A percentile compares a stretch with the other conserved stretches of the same genome.
Conservation (phyloP, 2,888 invertebrate species). For the Drosophila formosana region DNA sequence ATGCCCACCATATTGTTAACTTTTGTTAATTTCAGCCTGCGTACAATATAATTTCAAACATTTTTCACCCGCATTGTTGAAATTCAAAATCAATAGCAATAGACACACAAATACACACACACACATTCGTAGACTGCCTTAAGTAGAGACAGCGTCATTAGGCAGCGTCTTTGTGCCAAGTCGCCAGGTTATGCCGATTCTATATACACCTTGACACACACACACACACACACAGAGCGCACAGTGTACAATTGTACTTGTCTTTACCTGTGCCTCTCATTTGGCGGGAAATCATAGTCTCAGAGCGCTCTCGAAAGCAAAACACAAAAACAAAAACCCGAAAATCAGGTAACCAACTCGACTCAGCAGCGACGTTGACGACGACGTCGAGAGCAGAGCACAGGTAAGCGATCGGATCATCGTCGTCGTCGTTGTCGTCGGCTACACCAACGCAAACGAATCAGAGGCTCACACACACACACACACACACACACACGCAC, state of each 20-base stretch:
- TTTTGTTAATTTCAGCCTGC: constrained; percentile 63
- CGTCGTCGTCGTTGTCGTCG: constrained; percentile 30
- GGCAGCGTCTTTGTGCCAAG: constrained; percentile 60
- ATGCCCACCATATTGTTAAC: constrained; percentile 38
- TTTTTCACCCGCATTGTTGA: constrained; percentile 80
- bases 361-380: constrained; percentile 28
- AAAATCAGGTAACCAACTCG: constrained; percentile 80
- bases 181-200: constrained; percentile 34
- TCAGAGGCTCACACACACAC: constrained; percentile 31
- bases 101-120: constrained; percentile 26
- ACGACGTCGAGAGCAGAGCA: constrained; percentile 32
- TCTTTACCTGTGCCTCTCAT: constrained; percentile 74
- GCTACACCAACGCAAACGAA: constrained; percentile 71
- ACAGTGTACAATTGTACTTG: constrained; percentile 52
- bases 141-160: constrained; percentile 60
- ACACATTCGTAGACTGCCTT: constrained; percentile 4
- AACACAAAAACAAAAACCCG: constrained; percentile 77
- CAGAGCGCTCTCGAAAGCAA: constrained; percentile 54
- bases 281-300: constrained; percentile 77
- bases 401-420: constrained; percentile 71
- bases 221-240: constrained; percentile 15
- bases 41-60: constrained; percentile 76
- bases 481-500: constrained; percentile 15
- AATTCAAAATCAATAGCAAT: constrained; percentile 67
- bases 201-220: constrained; percentile 57